These are phyloP conservation scores for Ips nitidus DNA, from an alignment of 1,140 invertebrate species.

Conservation along the genomic window DNA sequence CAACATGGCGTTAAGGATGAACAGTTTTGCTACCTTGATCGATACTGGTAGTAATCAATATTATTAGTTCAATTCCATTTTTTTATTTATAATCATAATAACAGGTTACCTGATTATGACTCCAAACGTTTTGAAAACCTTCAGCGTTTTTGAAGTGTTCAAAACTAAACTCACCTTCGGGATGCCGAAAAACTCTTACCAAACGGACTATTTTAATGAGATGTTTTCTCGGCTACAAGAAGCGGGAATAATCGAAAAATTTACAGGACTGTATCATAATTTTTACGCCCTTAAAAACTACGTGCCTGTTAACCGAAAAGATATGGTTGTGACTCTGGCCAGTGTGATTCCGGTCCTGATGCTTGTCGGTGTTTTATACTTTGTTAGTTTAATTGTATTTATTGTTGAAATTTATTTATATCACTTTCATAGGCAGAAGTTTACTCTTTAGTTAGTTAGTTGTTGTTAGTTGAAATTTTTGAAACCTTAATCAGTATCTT, in stretches of 20 bases:
- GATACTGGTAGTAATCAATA: neutral
- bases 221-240: conserved; percentile 8
- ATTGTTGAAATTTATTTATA: neutral
- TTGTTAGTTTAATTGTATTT: neutral
- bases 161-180: conserved; percentile 8
- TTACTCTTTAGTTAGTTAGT: no score
- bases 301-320: conserved; percentile 8
- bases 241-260: conserved; percentile 17
- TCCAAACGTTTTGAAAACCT: conserved; percentile 23
- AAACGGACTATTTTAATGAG: conserved; percentile 1
- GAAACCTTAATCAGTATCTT: no score
- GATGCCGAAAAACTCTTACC: conserved; percentile 25
- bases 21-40: neutral
- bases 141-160: conserved; percentile 15
- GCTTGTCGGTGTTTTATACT: neutral
- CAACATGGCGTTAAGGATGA: neutral
- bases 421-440: no score
- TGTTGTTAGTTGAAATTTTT: no score
- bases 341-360: conserved; percentile 7
- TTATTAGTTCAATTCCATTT: no score
- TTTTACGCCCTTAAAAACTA: conserved; percentile 17
- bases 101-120: conserved; percentile 21
- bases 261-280: conserved; percentile 7
- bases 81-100: no score
- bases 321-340: conserved; percentile 2